Evolutionary conservation across 2,888 invertebrate genomes (phyloP).

Genomic region (Caradrina kadenii): DNA sequence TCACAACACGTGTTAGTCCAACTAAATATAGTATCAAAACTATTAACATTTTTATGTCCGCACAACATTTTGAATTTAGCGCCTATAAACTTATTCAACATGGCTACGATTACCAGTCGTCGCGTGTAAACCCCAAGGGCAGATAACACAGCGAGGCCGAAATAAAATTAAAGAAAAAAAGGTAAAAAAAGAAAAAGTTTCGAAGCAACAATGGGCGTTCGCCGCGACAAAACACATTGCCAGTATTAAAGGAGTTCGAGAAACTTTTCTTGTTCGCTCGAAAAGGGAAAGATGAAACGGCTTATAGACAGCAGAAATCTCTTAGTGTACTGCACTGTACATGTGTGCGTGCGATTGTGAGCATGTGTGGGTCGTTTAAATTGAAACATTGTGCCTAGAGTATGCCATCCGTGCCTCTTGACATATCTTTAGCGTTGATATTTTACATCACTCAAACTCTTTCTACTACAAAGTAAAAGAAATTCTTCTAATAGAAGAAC

Average conservation of each 20-base stretch:
- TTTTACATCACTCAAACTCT: slow-evolving; percentile 23
- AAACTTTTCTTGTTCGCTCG: slow-evolving; percentile 65
- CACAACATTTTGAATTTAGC: slow-evolving; percentile 53
- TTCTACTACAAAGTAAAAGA: slow-evolving; percentile 1
- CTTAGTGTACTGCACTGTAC: slow-evolving; percentile 59
- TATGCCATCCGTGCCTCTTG: slow-evolving; percentile 9
- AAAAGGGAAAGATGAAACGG: slow-evolving; percentile 64
- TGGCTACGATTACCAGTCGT: slow-evolving; percentile 66
- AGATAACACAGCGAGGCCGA: slow-evolving; percentile 77
- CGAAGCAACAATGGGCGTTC: slow-evolving; percentile 83
- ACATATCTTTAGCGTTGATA: slow-evolving; percentile 22
- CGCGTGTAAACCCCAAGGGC: slow-evolving; percentile 67
- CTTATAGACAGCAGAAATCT: slow-evolving; percentile 66
- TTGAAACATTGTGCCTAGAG: slow-evolving; percentile 45
- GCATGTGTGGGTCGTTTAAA: slow-evolving; percentile 37
- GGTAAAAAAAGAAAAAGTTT: slow-evolving; percentile 79
- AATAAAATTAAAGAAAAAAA: slow-evolving; percentile 87
- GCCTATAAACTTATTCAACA: slow-evolving; percentile 61
- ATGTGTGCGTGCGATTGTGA: slow-evolving; percentile 37
- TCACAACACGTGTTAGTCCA: slow-evolving; percentile 25
- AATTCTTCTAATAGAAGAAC: background rate
- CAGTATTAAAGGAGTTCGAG: slow-evolving; percentile 67
- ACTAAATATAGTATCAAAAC: slow-evolving; percentile 53
- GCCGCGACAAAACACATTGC: slow-evolving; percentile 88
- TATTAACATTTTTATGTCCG: slow-evolving; percentile 52